phyloP scores from a whole-genome alignment of 2,797 vertebrate genomes.

The Glossophaga mutica region DNA sequence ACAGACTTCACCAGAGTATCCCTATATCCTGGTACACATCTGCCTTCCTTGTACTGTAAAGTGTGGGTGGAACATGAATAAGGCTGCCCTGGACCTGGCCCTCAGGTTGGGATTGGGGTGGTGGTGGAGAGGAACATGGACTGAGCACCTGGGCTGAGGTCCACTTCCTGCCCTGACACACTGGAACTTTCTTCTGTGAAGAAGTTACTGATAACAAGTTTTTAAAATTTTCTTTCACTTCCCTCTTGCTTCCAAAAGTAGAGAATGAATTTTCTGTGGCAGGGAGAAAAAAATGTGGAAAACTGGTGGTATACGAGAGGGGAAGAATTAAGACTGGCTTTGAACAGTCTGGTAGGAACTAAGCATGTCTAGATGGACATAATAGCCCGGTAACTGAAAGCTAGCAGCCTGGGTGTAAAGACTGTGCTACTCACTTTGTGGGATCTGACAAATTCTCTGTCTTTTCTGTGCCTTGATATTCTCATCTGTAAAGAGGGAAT shows the following conservation, averaged over 20 bases:
- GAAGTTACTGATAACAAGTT: neutral
- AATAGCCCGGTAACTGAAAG: neutral
- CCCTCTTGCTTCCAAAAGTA: neutral
- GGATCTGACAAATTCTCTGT: too few species aligned
- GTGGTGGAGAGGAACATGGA: rapidly evolving
- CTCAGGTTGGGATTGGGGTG: rapidly evolving
- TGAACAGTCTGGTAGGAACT: neutral
- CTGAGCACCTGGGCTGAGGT: neutral
- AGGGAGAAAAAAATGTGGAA: neutral
- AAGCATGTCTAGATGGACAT: neutral
- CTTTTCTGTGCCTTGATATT: neutral
- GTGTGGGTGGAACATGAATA: neutral
- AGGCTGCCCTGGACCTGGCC: neutral
- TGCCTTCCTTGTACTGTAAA: neutral
- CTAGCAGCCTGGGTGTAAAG: neutral
- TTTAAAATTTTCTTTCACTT: neutral
- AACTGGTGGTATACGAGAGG: neutral
- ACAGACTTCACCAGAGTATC: neutral
- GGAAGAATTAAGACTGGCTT: neutral
- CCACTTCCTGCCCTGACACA: rapidly evolving
- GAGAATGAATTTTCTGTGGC: neutral
- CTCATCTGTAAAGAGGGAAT: neutral
- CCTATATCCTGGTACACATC: neutral
- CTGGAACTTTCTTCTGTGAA: neutral
- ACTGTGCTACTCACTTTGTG: neutral